phyloP scores from a whole-genome alignment of 64 coral and sea anemone species.

The Pachyseris speciosa region DNA sequence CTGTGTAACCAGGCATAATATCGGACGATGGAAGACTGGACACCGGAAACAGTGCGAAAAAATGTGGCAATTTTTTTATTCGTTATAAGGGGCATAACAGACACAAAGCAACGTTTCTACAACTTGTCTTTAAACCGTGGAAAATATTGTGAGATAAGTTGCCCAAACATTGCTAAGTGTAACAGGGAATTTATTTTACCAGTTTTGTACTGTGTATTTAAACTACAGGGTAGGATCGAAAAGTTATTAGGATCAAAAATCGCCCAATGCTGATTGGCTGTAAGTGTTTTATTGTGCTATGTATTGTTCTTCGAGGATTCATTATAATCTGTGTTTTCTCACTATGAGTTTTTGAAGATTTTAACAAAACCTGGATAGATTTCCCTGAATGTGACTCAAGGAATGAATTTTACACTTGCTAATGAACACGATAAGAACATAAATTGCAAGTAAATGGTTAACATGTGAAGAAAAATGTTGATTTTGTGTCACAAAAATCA shows the following conservation, averaged over 20 bases:
- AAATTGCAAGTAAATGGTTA: neutral
- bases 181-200: too few relatives aligned
- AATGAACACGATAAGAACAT: neutral
- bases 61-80: conserved; percentile 1
- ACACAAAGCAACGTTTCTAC: conserved; percentile 5
- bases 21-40: too few relatives aligned
- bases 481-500: neutral
- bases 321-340: neutral
- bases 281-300: too few relatives aligned
- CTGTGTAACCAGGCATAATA: too few relatives aligned
- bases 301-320: neutral
- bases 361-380: neutral
- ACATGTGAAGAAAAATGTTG: neutral
- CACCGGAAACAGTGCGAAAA: too few relatives aligned
- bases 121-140: neutral
- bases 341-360: neutral
- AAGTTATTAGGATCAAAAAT: too few relatives aligned
- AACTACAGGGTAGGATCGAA: too few relatives aligned
- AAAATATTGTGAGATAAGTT: too few relatives aligned
- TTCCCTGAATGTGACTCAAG: neutral
- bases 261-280: too few relatives aligned
- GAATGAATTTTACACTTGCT: neutral
- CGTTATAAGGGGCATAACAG: neutral
- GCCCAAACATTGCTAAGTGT: neutral
- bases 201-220: too few relatives aligned